Base-by-base conservation (phyloP, 1,140 invertebrate genomes). In the Drosophila orosa region DNA sequence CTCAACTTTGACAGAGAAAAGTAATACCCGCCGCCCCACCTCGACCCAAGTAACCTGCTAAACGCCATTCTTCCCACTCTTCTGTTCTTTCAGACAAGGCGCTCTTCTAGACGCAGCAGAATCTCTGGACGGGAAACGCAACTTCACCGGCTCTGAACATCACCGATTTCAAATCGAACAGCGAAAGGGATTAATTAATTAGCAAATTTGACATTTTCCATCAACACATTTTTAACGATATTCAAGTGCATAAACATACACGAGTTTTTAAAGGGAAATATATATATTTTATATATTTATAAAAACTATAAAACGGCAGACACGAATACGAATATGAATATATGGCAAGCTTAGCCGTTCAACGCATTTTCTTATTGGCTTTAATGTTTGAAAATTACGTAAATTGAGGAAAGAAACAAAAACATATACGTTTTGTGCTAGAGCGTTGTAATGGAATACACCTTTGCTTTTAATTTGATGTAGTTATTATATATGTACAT, bases 271-370 rank as follows among this genome's bases (percentile, higher is more conserved):
- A 86, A 67, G 42, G 62, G 58, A 60, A 71, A 86, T 50, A 84
- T 75, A 85, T 85, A 85, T 85, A 85, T 85, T 85, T 85, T 85
- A 86, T 85, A 85, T 85, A 82, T 87, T 86, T 87, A 86, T 82
- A 86, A 86, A 87, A 82, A 87, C 66, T 83, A 82, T 76, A 69
- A 89, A 80, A 82, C 72, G 60, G 68, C 69, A 74, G 60, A 78
- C 42, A 78, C 75, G 57, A 68, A 63, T 74, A 79, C 59, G 68
- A 74, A 69, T 56, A 77, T 80, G 72, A 80, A 86, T 78, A 86
- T 78, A 81, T 78, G 78, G 60, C 80, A 85, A 67, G 56, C 71
- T 78, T 77, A 66, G 72, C 79, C 78, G 59, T 83, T 83, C 72
- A 73, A 50, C 77, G 80, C 77, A 84, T 89, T 89, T 84, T 89